Evolutionary conservation across 2,888 invertebrate genomes (phyloP), one percentile per base, ranked within the genome.

Genomic region (Cephalotes varians): DNA sequence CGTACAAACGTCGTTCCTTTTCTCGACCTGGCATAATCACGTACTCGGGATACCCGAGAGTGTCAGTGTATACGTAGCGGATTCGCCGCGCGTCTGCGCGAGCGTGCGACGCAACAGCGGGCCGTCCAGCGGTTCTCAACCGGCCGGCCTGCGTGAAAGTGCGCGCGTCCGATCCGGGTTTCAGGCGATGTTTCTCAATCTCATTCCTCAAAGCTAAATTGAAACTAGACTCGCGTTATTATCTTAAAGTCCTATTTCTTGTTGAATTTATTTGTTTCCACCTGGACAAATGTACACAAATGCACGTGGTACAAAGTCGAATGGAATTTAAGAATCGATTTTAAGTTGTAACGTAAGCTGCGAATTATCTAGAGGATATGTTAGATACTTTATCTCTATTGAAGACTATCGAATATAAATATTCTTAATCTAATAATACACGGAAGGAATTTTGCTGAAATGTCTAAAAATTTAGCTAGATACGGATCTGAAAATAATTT

Each of bases 141-240:
- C 88, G 79, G 81, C 77, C 88, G 83, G 86, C 88, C 87, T 89
- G 92, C 92, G 91, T 93, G 91, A 93, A 93, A 93, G 93, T 93
- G 93, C 91, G 91, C 91, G 88, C 89, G 85, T 87, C 86, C 83
- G 87, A 87, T 83, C 5, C 49, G 34, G 12, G 18, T 10, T 18
- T 71, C 71, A 28, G n/a, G 6, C 28, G 88, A 87, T 79, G 54
- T 47, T 62, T 62, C 28, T 49, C 47, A n/a, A 51, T 72, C 40
- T 25, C 28, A 31, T 37, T 47, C 12, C 40, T 28, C 37, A n/a
- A 51, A 37, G 15, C 65, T 34, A 25, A 56, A 77, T 9, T 21
- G 44, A 44, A 56, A 9, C 18, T 37, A 7, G 25, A n/a, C 51
- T n/a, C 2, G 34, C 15, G 56, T 21, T 37, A 44, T 28, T 31